These are phyloP conservation scores for Cyaniris semiargus DNA, from an alignment of 2,888 invertebrate genomes.

Conservation along the genomic window DNA sequence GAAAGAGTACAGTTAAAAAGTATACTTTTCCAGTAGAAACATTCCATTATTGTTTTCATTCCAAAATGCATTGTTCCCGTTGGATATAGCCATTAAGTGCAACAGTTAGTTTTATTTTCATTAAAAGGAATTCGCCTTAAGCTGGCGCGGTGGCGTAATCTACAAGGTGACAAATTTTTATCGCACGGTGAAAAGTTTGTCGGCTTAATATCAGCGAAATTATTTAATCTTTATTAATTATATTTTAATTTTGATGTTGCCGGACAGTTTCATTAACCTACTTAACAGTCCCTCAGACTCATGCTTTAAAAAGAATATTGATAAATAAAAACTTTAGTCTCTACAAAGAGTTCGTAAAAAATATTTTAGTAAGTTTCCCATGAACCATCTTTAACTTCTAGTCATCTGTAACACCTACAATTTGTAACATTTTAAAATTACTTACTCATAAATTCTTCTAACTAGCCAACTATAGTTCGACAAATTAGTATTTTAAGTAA, in stretches of 20 bases:
- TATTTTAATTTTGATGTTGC: neutral
- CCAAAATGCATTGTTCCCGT: neutral
- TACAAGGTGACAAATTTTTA: slow-evolving; percentile 2
- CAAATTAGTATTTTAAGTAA: neutral
- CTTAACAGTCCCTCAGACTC: neutral
- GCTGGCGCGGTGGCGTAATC: neutral
- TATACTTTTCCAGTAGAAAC: too few species aligned
- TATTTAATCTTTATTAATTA: slow-evolving; percentile 12
- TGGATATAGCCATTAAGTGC: too few species aligned
- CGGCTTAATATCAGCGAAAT: slow-evolving; percentile 1
- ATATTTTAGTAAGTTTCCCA: neutral
- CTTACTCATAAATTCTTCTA: neutral
- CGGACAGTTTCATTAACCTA: slow-evolving; percentile 6
- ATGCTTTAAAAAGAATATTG: neutral
- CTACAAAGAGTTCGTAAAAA: neutral
- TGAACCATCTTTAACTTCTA: neutral
- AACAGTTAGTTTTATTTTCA: neutral
- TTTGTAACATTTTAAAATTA: neutral
- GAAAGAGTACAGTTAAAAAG: too few species aligned
- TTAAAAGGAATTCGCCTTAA: neutral
- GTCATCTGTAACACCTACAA: neutral
- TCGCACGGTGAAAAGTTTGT: neutral
- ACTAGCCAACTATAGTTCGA: neutral
- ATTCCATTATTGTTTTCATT: neutral
- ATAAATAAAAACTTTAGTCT: too few species aligned